phyloP scores from a whole-genome alignment of 2,113 vertebrate species.

The Castor canadensis region DNA sequence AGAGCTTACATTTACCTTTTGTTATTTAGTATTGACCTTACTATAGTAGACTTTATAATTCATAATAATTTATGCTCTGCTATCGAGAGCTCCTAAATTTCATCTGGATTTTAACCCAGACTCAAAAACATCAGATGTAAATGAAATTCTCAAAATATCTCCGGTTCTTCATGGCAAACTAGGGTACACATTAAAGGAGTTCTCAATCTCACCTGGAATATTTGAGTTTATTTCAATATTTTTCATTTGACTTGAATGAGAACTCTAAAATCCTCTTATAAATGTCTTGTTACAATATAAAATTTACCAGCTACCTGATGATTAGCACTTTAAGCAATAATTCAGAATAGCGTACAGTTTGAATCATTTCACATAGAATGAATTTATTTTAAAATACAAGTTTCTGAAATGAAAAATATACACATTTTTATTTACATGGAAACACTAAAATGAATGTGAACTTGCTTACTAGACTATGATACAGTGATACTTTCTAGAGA shows the following conservation, averaged over 20 bases:
- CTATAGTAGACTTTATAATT: background rate
- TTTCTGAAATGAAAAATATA: conserved; percentile 38
- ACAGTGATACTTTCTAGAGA: background rate
- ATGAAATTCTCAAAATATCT: background rate
- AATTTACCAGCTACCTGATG: too few relatives aligned
- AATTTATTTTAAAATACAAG: background rate
- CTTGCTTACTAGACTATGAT: background rate
- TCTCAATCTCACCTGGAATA: background rate
- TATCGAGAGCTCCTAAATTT: background rate
- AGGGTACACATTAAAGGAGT: background rate
- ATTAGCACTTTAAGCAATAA: too few relatives aligned
- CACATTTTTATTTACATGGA: background rate
- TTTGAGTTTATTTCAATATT: background rate
- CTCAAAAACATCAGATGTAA: background rate
- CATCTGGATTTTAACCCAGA: background rate
- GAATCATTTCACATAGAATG: background rate
- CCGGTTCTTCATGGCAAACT: background rate
- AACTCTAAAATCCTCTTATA: background rate
- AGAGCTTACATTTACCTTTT: background rate
- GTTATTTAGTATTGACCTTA: background rate
- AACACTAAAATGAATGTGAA: background rate
- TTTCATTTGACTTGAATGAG: background rate
- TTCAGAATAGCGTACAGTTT: background rate
- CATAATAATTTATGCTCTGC: background rate
- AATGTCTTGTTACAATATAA: background rate